Conservation (phyloP, 2,113 vertebrate genomes). For the Hiodon tergisus region DNA sequence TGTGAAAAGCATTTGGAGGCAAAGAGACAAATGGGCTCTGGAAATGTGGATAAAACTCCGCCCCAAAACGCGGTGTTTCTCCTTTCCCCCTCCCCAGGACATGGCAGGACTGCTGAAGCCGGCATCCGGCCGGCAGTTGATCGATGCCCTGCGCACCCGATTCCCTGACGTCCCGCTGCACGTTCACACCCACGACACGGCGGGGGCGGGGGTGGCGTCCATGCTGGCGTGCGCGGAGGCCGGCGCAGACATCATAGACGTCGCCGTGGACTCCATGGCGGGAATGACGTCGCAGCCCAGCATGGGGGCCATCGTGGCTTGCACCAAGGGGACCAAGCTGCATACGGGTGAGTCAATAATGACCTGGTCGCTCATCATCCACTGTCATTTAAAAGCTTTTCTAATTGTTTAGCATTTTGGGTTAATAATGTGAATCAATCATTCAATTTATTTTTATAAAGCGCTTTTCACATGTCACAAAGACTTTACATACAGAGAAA, state of each 20-base stretch:
- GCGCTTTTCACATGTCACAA: no score
- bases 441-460: no score
- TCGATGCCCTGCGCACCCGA: slow-evolving; percentile 72
- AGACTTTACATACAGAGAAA: no score
- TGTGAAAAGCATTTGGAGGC: no score
- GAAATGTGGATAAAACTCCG: neutral
- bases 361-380: no score
- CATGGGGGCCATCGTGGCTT: slow-evolving; percentile 91
- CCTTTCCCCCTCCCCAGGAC: slow-evolving; percentile 59
- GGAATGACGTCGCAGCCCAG: slow-evolving; percentile 96
- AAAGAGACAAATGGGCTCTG: no score
- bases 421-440: no score
- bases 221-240: slow-evolving; percentile 85
- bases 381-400: no score
- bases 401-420: no score
- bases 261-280: slow-evolving; percentile 86
- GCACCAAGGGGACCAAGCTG: slow-evolving; percentile 71
- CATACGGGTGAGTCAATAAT: slow-evolving; percentile 71
- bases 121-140: slow-evolving; percentile 63
- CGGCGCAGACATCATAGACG: slow-evolving; percentile 85
- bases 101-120: slow-evolving; percentile 90
- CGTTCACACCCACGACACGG: slow-evolving; percentile 87
- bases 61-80: neutral
- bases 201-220: slow-evolving; percentile 80
- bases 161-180: slow-evolving; percentile 84